phyloP scores from a whole-genome alignment of 2,888 invertebrate species.

The Drosophila pegasa region DNA sequence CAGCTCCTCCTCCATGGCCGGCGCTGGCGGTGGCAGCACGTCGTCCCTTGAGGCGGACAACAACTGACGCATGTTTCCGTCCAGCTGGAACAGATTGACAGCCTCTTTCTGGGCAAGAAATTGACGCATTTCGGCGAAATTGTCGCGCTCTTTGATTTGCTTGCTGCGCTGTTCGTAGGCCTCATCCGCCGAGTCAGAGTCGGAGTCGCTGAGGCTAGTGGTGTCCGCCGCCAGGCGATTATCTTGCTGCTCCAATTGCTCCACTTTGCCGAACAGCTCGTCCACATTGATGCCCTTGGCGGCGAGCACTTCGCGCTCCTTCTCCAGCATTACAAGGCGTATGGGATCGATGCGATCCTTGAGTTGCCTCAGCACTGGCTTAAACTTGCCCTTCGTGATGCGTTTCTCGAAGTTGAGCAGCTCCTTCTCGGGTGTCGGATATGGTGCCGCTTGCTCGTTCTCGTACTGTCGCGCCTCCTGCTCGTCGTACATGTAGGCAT shows the following conservation, averaged over 20 bases:
- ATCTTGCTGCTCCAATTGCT: conserved; percentile 40
- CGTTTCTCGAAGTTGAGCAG: conserved; percentile 83
- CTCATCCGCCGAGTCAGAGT: conserved; percentile 76
- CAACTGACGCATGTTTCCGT: conserved; percentile 77
- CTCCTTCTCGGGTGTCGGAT: conserved; percentile 75
- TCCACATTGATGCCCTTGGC: conserved; percentile 84
- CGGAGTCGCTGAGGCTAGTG: conserved; percentile 40
- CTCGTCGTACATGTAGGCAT: conserved; percentile 84
- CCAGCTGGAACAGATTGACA: conserved; percentile 81
- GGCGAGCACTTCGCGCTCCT: conserved; percentile 82
- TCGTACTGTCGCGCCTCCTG: conserved; percentile 63
- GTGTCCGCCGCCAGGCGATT: conserved; percentile 53
- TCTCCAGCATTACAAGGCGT: conserved; percentile 82
- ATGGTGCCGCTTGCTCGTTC: conserved; percentile 58
- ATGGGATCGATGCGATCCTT: conserved; percentile 84
- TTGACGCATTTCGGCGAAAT: conserved; percentile 84
- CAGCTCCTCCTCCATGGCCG: conserved; percentile 75
- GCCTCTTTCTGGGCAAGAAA: conserved; percentile 83
- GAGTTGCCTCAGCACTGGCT: conserved; percentile 83
- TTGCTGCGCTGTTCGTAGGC: conserved; percentile 70
- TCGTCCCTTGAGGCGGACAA: conserved; percentile 77
- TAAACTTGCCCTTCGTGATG: conserved; percentile 83
- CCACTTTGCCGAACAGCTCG: conserved; percentile 72
- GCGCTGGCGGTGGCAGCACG: conserved; percentile 42
- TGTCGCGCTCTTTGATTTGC: conserved; percentile 79